Percentiles rank a stretch among this genome's conserved stretches.
Evolutionary conservation across 2,113 vertebrate species (phyloP).

Genomic region (Tragelaphus strepsiceros): DNA sequence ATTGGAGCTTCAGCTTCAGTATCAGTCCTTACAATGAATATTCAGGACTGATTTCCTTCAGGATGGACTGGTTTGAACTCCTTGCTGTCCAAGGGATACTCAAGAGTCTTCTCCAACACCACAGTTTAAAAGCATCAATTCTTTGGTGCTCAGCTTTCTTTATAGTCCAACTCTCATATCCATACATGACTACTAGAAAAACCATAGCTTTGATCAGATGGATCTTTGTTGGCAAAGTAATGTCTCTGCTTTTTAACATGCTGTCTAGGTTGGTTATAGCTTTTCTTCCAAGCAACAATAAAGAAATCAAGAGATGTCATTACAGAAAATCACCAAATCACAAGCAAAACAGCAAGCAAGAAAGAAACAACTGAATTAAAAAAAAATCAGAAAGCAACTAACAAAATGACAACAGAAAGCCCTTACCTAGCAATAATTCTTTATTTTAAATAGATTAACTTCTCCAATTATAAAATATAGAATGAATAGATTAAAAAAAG

Average conservation of each 20-base stretch:
- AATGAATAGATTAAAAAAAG: not conserved
- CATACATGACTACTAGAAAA: not conserved
- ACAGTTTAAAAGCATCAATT: not conserved
- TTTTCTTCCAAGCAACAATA: not conserved
- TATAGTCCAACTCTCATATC: not conserved
- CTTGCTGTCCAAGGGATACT: not conserved
- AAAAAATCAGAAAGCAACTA: not conserved
- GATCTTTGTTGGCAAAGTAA: not conserved
- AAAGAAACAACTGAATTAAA: not conserved
- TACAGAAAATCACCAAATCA: not conserved
- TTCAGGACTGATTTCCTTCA: not conserved
- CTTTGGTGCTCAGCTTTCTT: not conserved
- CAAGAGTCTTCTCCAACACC: not conserved
- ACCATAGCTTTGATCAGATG: not conserved
- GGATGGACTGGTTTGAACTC: not conserved
- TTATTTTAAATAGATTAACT: not conserved
- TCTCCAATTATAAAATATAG: not conserved
- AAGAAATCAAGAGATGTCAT: not conserved
- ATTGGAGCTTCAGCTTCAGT: not conserved
- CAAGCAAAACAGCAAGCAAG: not conserved
- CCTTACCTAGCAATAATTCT: not conserved
- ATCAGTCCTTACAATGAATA: not conserved
- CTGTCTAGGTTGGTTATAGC: not conserved
- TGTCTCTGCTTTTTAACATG: not conserved
- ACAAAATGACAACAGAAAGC: not conserved